A percentile compares a stretch with the other conserved stretches of the same genome.
Evolutionary conservation across 1,140 invertebrate genomes (phyloP).

Genomic region (Neodiprion pinetum): DNA sequence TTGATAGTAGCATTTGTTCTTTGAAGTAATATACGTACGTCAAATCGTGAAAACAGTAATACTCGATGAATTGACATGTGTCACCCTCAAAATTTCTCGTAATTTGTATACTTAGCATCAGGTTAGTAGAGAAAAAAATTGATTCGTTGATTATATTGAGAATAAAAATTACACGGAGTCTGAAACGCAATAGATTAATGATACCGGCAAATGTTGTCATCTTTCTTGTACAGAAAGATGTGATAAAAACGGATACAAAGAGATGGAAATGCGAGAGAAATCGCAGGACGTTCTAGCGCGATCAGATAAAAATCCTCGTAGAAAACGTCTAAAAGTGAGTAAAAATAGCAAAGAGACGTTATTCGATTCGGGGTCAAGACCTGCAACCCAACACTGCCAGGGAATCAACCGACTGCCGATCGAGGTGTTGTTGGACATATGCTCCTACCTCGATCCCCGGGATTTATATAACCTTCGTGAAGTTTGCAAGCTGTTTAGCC

Average conservation of each 20-base stretch:
- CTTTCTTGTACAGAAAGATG: not conserved
- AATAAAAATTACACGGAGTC: too few relatives aligned
- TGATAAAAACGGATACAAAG: not conserved
- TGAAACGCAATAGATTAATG: too few relatives aligned
- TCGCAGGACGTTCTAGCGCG: not conserved
- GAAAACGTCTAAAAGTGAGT: not conserved
- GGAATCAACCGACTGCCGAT: conserved; percentile 26
- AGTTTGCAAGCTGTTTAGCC: conserved; percentile 37
- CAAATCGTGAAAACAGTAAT: not conserved
- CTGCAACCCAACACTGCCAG: not conserved
- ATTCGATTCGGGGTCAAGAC: not conserved
- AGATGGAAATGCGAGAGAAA: not conserved
- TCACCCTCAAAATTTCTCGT: not conserved
- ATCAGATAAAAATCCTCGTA: not conserved
- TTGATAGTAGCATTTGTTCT: too few relatives aligned
- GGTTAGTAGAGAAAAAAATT: too few relatives aligned
- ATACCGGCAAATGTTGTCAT: too few relatives aligned
- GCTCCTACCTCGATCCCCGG: conserved; percentile 34
- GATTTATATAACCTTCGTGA: conserved; percentile 34
- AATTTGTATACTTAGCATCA: not conserved
- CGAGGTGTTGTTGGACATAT: conserved; percentile 43
- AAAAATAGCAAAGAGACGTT: not conserved
- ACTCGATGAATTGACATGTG: not conserved
- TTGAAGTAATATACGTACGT: not conserved
- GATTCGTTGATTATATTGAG: too few relatives aligned